Percentiles rank a stretch among this genome's conserved stretches.
These are phyloP conservation scores for Lottia gigantea DNA, from an alignment of 2,888 invertebrate species.

Conservation along the genomic window DNA sequence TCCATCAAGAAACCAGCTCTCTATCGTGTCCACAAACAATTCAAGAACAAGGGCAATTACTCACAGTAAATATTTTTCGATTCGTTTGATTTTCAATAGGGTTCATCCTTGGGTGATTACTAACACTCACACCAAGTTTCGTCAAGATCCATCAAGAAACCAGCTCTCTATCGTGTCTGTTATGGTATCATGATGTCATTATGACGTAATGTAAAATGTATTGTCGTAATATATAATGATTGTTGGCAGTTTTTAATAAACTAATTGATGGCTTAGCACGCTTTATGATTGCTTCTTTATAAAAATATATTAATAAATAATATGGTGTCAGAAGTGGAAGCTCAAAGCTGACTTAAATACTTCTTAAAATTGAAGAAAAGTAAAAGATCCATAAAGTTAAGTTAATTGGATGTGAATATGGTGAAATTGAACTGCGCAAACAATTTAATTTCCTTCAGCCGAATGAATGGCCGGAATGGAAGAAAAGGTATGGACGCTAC, in stretches of 20 bases:
- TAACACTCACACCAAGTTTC: too few relatives aligned
- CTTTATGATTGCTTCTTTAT: not conserved
- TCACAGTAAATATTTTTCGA: too few relatives aligned
- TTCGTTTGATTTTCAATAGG: too few relatives aligned
- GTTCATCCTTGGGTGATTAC: too few relatives aligned
- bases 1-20: too few relatives aligned
- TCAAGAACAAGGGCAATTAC: too few relatives aligned
- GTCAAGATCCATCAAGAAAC: not conserved
- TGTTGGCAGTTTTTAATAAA: not conserved
- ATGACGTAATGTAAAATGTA: not conserved
- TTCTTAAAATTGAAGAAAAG: not conserved
- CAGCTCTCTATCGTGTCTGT: too few relatives aligned
- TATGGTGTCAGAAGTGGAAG: constrained; percentile 1
- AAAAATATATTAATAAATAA: not conserved
- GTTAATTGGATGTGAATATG: not conserved
- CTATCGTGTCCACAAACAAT: too few relatives aligned
- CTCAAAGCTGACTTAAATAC: not conserved
- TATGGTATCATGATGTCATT: not conserved
- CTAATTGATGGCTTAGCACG: not conserved
- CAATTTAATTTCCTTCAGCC: not conserved
- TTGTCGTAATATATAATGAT: not conserved
- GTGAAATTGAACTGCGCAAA: not conserved
- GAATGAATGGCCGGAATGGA: not conserved
- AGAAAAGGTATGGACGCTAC: not conserved
- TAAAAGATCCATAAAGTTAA: not conserved